Evolutionary conservation across 2,113 vertebrate species (phyloP).

Genomic region (Takifugu flavidus): DNA sequence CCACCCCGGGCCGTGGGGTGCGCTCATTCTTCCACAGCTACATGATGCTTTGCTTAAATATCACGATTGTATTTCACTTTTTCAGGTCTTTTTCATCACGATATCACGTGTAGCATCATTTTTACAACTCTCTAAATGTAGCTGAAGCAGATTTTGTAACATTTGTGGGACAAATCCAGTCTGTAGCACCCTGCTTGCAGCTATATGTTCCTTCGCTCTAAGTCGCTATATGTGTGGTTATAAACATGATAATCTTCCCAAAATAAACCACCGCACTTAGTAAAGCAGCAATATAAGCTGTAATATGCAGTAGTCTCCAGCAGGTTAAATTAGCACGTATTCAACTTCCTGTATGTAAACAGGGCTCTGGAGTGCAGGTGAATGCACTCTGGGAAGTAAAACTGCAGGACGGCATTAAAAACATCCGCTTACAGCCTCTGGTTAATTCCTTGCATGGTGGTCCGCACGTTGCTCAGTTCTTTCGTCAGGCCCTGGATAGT

Average conservation of each 20-base stretch:
- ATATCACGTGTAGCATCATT: no score
- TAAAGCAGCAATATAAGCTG: background rate
- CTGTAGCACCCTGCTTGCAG: no score
- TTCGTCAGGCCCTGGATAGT: constrained; percentile 81
- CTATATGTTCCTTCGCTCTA: background rate
- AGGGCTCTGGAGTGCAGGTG: background rate
- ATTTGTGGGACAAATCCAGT: no score
- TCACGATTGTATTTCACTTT: no score
- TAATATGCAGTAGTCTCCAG: background rate
- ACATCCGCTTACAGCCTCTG: constrained; percentile 66
- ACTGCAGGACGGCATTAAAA: background rate
- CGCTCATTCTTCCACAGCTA: no score
- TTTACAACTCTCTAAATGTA: no score
- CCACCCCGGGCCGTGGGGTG: no score
- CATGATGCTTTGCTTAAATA: no score
- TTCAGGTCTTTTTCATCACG: no score
- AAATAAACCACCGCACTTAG: background rate
- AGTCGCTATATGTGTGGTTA: background rate
- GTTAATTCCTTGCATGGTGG: constrained; percentile 74
- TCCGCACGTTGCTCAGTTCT: constrained; percentile 81
- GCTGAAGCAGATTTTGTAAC: no score
- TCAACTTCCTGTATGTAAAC: constrained; percentile 9
- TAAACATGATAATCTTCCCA: constrained; percentile 2
- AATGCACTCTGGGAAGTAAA: constrained; percentile 1
- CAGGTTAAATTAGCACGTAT: background rate